A percentile compares a stretch with the other conserved stretches of the same genome.
Evolutionary conservation across 2,888 invertebrate genomes (phyloP).

Genomic region (Hydropsyche betteni): DNA sequence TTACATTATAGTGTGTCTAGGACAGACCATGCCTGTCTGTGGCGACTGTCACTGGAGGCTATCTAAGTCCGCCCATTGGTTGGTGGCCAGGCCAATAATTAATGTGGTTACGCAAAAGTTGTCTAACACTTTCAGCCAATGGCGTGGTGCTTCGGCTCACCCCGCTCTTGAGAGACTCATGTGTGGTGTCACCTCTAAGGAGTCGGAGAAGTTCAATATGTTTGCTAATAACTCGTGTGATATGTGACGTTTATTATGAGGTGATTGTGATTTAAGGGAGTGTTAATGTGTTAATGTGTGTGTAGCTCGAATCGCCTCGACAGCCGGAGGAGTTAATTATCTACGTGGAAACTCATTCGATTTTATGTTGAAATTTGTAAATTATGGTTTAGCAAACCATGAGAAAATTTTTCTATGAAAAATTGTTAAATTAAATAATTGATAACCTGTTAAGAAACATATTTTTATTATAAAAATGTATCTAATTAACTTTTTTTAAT

Average conservation of each 20-base stretch:
- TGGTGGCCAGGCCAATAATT: slow-evolving; percentile 35
- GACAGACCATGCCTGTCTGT: slow-evolving; percentile 10
- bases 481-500: no score
- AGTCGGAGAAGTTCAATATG: slow-evolving; percentile 12
- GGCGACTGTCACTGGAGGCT: slow-evolving; percentile 24
- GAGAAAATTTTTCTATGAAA: no score
- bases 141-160: slow-evolving; percentile 9
- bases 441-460: no score
- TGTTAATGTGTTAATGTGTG: no score
- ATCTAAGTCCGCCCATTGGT: slow-evolving; percentile 32
- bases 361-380: no score
- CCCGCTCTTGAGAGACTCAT: background rate
- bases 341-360: no score
- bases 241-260: background rate
- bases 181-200: slow-evolving; percentile 24
- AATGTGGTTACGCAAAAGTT: slow-evolving; percentile 34
- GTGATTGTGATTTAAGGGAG: no score
- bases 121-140: slow-evolving; percentile 26
- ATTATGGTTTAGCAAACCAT: no score
- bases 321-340: no score
- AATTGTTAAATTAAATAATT: no score
- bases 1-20: slow-evolving; percentile 31
- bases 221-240: background rate
- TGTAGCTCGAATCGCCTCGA: no score
- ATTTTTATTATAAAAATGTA: no score